phyloP scores from a whole-genome alignment of 2,888 invertebrate genomes.

The Aporophyla nigra region DNA sequence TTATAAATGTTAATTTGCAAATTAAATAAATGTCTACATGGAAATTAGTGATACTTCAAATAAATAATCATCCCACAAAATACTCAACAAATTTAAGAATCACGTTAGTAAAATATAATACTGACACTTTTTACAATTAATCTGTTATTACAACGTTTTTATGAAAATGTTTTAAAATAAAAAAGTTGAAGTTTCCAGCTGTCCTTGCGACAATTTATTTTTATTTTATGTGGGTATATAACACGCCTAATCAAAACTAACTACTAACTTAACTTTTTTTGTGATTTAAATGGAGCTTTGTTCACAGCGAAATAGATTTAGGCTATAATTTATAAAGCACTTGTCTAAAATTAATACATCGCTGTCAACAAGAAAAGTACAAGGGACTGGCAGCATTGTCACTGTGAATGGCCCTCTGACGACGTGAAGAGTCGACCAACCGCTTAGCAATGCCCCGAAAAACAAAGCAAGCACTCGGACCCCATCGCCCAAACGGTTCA shows the following conservation, averaged over 20 bases:
- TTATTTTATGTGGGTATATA: neutral
- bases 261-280: neutral
- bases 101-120: neutral
- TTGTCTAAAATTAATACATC: neutral
- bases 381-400: neutral
- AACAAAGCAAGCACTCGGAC: neutral
- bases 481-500: neutral
- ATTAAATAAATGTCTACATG: neutral
- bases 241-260: neutral
- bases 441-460: neutral
- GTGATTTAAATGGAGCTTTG: neutral
- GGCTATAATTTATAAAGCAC: too few species aligned
- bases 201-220: neutral
- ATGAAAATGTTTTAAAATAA: neutral
- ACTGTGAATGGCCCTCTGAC: neutral
- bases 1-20: neutral
- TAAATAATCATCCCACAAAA: neutral
- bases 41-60: neutral
- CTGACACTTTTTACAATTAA: neutral
- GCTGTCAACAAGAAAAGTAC: neutral
- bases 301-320: neutral
- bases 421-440: neutral
- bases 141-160: neutral
- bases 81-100: neutral
- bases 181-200: neutral